Base-by-base conservation (phyloP, 2,797 vertebrate species). In the Petrocephalus schoutedeni region DNA sequence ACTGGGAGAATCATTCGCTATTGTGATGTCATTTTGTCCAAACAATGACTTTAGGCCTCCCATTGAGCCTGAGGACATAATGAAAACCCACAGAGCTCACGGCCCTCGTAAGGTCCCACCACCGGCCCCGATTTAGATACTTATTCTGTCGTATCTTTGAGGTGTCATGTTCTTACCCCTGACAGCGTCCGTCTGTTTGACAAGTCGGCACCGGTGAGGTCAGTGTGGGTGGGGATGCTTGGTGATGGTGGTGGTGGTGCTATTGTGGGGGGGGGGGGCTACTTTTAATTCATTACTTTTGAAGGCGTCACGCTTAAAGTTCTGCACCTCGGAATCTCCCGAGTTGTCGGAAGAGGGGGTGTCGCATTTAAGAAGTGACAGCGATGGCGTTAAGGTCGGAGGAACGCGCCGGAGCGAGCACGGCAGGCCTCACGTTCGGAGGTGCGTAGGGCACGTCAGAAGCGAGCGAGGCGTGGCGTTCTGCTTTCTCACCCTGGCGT, bases 111-210 rank as follows among this genome's bases (percentile, higher is more conserved):
- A 41, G 67, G 67, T 41, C 19, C 67, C 28, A 45, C 32, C 28
- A 14, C 6, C 32, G 4, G 14, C 5, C n/a, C 77, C 12, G 49
- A 82, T 53, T 49, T 82, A 53, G 49, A 36, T 54, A 57, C 53
- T 85, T 57, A 56, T 58, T 85, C 23, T 57, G 67, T 74, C 67
- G 36, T 14, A 74, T 41, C 67, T 74, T 41, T 32, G 19, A 32
- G 67, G 84, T 57, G 32, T 57, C 28, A 57, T 57, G 19, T 58
- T 23, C 86, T 67, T 87, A 85, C 4, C n/a, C 61, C 12, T 85
- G 77, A 87, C 80, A 71, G 21, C 9, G 57, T 64, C 80, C 10
- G 58, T 56, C 86, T 77, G 51, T 85, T 84, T 74, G 88, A 89
- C 77, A 21, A 57, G 61, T 86, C 74, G 74, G 28, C 21, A n/a